Conservation (phyloP, 2,797 vertebrate genomes). For the Vipera ursinii region DNA sequence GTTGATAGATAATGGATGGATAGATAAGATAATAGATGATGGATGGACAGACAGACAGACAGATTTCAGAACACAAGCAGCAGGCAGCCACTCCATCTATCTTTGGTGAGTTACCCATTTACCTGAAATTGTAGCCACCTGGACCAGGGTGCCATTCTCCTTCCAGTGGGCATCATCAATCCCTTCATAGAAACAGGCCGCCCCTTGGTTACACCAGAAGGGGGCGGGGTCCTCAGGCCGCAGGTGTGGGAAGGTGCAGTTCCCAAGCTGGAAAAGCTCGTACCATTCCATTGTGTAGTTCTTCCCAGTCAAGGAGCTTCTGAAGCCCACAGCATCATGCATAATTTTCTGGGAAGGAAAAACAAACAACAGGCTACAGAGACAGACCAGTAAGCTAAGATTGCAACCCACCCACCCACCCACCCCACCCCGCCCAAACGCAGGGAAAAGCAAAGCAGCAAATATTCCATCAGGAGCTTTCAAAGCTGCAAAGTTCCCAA, state of each 20-base stretch:
- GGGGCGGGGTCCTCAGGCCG: constrained; percentile 76
- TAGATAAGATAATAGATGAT: too few relatives aligned
- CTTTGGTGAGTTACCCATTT: constrained; percentile 23
- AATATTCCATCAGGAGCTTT: neutral
- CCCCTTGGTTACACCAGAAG: constrained; percentile 99
- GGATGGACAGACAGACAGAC: too few relatives aligned
- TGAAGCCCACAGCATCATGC: constrained; percentile 97
- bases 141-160: constrained; percentile 90
- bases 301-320: constrained; percentile 76
- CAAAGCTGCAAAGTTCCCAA: neutral
- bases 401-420: fast-evolving
- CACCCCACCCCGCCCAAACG: fast-evolving
- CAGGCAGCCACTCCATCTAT: neutral
- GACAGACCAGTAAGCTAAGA: neutral
- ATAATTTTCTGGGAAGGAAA: constrained; percentile 85
- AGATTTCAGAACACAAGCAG: neutral
- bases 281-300: constrained; percentile 99
- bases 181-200: constrained; percentile 93
- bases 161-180: constrained; percentile 94
- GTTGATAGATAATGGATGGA: too few relatives aligned
- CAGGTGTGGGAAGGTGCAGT: constrained; percentile 96
- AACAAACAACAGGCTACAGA: neutral
- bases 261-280: constrained; percentile 96
- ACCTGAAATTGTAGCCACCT: constrained; percentile 84
- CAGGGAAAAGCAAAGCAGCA: neutral